phyloP scores from a whole-genome alignment of 2,113 vertebrate genomes.

The Leptobrachium leishanense region DNA sequence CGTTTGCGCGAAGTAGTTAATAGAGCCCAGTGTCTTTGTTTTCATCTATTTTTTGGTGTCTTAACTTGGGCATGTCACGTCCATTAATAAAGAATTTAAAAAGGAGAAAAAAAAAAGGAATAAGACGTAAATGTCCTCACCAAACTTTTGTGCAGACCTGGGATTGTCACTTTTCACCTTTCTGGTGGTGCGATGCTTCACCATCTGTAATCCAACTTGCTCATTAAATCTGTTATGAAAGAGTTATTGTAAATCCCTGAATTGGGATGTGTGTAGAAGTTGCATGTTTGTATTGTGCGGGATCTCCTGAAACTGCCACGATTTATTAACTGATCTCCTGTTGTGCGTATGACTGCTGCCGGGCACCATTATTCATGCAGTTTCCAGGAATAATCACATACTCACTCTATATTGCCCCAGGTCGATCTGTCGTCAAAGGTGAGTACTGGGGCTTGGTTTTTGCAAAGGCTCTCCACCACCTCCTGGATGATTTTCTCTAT shows the following conservation, averaged over 20 bases:
- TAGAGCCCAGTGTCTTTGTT: too few species aligned
- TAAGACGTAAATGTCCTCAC: slow-evolving; percentile 67
- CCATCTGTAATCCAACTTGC: slow-evolving; percentile 83
- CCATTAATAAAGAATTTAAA: too few species aligned
- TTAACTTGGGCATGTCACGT: background rate
- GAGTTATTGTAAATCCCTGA: too few species aligned
- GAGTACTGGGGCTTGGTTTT: slow-evolving; percentile 76
- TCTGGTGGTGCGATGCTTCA: slow-evolving; percentile 61
- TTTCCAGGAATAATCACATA: slow-evolving; percentile 3
- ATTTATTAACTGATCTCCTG: too few species aligned
- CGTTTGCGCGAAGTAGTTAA: too few species aligned
- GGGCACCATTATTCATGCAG: too few species aligned
- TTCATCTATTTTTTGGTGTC: too few species aligned
- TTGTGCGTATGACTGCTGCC: too few species aligned
- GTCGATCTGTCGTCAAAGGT: slow-evolving; percentile 72
- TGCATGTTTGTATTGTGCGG: too few species aligned
- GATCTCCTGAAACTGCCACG: too few species aligned
- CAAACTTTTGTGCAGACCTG: slow-evolving; percentile 79
- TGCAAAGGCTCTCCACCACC: slow-evolving; percentile 71
- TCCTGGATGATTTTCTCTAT: slow-evolving; percentile 83
- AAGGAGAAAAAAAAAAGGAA: too few species aligned
- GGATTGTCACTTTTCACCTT: slow-evolving; percentile 80
- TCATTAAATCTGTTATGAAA: slow-evolving; percentile 76
- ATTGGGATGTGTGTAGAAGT: too few species aligned
- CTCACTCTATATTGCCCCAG: slow-evolving; percentile 84